Evolutionary conservation across 2,797 vertebrate genomes (phyloP).

Genomic region (Cossypha polioptera): DNA sequence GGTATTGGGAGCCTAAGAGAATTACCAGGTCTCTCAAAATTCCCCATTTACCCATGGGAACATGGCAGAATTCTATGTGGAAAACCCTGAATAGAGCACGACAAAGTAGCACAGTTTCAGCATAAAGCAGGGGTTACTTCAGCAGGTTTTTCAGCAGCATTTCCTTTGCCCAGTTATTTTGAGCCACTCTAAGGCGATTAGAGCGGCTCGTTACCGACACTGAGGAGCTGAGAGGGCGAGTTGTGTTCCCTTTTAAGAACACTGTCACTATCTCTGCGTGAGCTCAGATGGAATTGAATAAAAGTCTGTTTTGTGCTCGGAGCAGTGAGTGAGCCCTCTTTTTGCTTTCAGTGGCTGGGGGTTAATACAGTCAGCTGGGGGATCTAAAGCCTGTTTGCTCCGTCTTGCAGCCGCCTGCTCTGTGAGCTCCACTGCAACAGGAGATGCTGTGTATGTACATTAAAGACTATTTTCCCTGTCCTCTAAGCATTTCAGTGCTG

Average conservation of each 20-base stretch:
- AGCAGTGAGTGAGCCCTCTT: neutral
- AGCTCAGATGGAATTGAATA: conserved; percentile 56
- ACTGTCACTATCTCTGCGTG: conserved; percentile 49
- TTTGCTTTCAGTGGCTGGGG: neutral
- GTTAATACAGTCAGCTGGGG: conserved; percentile 40
- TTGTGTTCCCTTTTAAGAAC: conserved; percentile 53
- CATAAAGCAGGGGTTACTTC: neutral
- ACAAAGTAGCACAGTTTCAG: neutral
- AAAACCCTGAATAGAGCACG: neutral
- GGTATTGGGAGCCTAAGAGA: neutral
- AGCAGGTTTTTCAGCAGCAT: neutral
- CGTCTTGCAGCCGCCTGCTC: neutral
- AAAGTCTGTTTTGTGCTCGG: conserved; percentile 38
- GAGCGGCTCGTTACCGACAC: conserved; percentile 2
- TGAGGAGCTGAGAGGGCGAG: conserved; percentile 37
- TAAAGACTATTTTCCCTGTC: neutral
- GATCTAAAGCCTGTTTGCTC: conserved; percentile 11
- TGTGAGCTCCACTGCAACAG: neutral
- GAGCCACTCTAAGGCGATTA: conserved; percentile 62
- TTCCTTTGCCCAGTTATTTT: conserved; percentile 36
- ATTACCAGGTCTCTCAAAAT: neutral
- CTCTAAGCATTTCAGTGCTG: neutral
- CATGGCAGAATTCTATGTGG: neutral
- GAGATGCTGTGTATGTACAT: neutral
- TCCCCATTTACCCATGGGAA: accelerated